phyloP scores from a whole-genome alignment of 2,888 invertebrate species.

The Orchestes rusci region DNA sequence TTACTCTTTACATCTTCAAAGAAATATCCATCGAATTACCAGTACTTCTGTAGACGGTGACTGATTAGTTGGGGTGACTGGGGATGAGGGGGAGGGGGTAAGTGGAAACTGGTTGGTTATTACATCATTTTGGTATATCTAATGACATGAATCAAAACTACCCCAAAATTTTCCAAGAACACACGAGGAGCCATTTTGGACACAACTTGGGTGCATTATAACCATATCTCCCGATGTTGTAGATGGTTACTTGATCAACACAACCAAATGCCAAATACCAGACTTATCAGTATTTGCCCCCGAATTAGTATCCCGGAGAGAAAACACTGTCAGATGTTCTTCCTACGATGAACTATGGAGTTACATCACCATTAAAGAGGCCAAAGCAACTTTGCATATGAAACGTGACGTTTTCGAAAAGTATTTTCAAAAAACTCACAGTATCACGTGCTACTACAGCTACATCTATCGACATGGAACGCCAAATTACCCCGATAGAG shows the following conservation, averaged over 20 bases:
- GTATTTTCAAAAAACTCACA: conserved; percentile 21
- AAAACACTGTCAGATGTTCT: conserved; percentile 26
- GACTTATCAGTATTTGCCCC: conserved; percentile 23
- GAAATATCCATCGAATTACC: too few species aligned
- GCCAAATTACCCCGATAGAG: conserved; percentile 27
- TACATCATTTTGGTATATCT: too few species aligned
- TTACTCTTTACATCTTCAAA: too few species aligned
- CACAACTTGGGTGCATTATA: too few species aligned
- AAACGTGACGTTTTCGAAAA: conserved; percentile 22
- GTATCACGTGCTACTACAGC: conserved; percentile 32
- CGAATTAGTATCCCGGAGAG: background rate
- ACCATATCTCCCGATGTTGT: too few species aligned
- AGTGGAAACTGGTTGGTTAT: too few species aligned
- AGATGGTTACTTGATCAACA: conserved; percentile 26
- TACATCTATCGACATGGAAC: conserved; percentile 29
- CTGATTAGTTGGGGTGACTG: too few species aligned
- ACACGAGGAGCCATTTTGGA: too few species aligned
- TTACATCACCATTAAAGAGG: conserved; percentile 26
- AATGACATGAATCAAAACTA: too few species aligned
- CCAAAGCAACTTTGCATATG: conserved; percentile 30
- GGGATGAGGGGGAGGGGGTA: too few species aligned
- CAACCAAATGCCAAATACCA: conserved; percentile 31
- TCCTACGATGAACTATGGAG: conserved; percentile 25
- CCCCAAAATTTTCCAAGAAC: too few species aligned
- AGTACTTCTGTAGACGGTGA: too few species aligned